Evolutionary conservation across 2,888 invertebrate species (phyloP).

Genomic region (Coronaproctus castanopsis): DNA sequence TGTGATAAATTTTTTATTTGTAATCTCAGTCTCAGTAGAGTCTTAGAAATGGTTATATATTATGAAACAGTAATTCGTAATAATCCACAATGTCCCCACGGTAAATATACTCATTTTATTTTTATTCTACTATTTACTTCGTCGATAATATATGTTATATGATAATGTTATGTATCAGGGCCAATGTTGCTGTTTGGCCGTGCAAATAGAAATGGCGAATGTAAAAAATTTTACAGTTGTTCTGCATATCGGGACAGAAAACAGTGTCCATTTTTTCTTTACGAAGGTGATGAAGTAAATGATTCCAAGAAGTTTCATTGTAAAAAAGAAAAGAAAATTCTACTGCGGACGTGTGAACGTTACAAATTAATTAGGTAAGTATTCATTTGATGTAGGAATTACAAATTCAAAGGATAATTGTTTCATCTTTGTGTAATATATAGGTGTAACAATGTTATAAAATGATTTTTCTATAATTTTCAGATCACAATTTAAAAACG

Average conservation of each 20-base stretch:
- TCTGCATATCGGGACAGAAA: slow-evolving; percentile 63
- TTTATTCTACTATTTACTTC: background rate
- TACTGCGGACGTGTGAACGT: background rate
- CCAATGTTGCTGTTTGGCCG: slow-evolving; percentile 50
- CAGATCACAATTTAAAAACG: too few species aligned
- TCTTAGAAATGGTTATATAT: slow-evolving; percentile 8
- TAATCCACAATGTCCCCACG: slow-evolving; percentile 10
- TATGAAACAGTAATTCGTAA: slow-evolving; percentile 12
- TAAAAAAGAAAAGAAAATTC: background rate
- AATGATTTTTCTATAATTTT: too few species aligned
- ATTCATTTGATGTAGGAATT: background rate
- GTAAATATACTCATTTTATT: slow-evolving; percentile 1
- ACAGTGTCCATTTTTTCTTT: slow-evolving; percentile 48
- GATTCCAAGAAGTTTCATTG: background rate
- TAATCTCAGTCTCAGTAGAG: too few species aligned
- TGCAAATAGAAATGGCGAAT: slow-evolving; percentile 25
- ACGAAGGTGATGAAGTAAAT: slow-evolving; percentile 27
- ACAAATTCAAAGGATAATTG: background rate
- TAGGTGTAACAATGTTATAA: too few species aligned
- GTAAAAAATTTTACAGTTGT: slow-evolving; percentile 52
- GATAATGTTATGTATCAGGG: slow-evolving; percentile 22
- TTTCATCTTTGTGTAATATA: too few species aligned
- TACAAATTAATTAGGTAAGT: background rate
- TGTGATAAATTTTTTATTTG: too few species aligned
- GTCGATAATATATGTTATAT: background rate